phyloP scores from a whole-genome alignment of 2,888 invertebrate species.

The Andrena bucephala region DNA sequence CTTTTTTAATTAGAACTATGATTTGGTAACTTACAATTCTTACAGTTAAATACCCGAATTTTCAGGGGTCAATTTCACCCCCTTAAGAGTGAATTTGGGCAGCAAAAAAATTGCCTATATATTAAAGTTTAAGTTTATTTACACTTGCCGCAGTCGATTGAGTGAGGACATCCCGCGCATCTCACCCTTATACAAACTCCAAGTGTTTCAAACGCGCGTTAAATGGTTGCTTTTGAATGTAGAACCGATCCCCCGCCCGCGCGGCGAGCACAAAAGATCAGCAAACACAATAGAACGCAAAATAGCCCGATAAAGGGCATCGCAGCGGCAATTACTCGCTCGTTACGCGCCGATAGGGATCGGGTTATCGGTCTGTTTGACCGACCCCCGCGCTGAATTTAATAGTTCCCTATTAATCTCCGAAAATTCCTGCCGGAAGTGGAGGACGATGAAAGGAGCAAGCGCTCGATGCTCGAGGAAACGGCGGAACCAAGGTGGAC shows the following conservation, averaged over 20 bases:
- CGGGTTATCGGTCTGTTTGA: slow-evolving; percentile 67
- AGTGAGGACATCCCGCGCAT: neutral
- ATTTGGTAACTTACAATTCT: no score
- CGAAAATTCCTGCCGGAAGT: slow-evolving; percentile 66
- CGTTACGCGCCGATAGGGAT: slow-evolving; percentile 51
- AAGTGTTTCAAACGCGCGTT: neutral
- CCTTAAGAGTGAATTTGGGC: no score
- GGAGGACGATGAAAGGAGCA: slow-evolving; percentile 57
- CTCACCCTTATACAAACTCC: neutral
- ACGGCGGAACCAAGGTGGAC: neutral
- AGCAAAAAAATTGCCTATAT: no score
- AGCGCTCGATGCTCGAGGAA: slow-evolving; percentile 8
- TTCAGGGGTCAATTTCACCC: no score
- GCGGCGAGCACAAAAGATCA: neutral
- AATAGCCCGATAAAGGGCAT: slow-evolving; percentile 1
- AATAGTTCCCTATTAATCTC: slow-evolving; percentile 72
- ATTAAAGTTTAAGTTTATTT: no score
- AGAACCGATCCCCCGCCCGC: neutral
- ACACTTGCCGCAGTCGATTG: neutral
- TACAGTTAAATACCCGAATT: no score
- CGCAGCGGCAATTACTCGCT: slow-evolving; percentile 35
- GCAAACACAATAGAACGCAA: slow-evolving; percentile 3
- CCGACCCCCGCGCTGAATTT: slow-evolving; percentile 71
- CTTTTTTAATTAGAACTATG: no score
- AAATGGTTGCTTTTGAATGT: neutral